Percentiles rank a stretch among this genome's conserved stretches.
These are phyloP conservation scores for Aphaenogaster rudis DNA, from an alignment of 1,140 invertebrate species.

Conservation along the genomic window DNA sequence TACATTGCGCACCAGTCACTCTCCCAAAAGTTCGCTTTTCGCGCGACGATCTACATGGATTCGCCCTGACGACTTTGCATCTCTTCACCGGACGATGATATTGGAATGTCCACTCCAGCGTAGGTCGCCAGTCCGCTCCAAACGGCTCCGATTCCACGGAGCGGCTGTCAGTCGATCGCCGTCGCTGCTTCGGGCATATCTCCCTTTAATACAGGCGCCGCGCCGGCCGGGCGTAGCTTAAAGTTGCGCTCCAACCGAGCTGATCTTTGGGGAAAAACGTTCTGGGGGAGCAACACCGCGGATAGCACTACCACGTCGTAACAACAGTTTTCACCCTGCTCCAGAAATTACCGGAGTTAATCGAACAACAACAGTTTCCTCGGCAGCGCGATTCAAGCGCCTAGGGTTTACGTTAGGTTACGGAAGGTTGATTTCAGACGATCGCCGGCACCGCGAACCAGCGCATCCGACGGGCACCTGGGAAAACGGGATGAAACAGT, in stretches of 20 bases:
- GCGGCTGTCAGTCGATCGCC: conserved; percentile 37
- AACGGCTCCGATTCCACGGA: not conserved
- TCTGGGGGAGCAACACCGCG: not conserved
- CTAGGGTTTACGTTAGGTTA: no score
- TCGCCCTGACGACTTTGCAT: conserved; percentile 3
- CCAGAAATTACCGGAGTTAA: not conserved
- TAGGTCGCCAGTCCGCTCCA: no score
- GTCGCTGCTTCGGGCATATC: conserved; percentile 79
- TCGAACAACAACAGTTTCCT: not conserved
- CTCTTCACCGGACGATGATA: not conserved
- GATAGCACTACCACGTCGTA: not conserved
- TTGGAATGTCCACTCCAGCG: not conserved
- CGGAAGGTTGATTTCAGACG: not conserved
- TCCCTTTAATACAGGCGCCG: conserved; percentile 85
- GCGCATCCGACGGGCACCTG: not conserved
- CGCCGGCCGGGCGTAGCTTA: conserved; percentile 80
- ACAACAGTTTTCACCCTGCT: not conserved
- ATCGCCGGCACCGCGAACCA: not conserved
- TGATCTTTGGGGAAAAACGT: conserved; percentile 24
- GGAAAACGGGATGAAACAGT: not conserved
- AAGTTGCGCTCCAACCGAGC: conserved; percentile 72
- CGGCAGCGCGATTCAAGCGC: not conserved
- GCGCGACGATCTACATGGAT: conserved; percentile 8
- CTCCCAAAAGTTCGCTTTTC: not conserved
- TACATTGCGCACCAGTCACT: conserved; percentile 33